Evolutionary conservation across 2,113 vertebrate species (phyloP).

Genomic region (pig (Sus scrofa)): DNA sequence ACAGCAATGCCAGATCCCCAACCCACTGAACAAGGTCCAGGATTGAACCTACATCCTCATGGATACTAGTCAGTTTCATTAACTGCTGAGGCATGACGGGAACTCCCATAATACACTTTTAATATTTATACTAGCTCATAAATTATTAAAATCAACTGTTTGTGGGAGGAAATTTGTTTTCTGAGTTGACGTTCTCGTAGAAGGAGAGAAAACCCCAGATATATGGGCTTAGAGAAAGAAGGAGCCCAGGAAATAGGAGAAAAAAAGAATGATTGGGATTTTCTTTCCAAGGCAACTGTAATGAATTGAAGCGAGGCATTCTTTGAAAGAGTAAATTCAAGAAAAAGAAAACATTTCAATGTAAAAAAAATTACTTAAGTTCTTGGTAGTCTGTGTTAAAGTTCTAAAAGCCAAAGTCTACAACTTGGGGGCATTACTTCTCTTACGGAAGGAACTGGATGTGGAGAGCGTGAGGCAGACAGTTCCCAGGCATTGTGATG

Average conservation of each 20-base stretch:
- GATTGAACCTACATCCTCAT: too few species aligned
- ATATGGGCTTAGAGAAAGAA: neutral
- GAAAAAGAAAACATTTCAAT: neutral
- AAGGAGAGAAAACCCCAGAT: neutral
- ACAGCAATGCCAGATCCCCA: too few species aligned
- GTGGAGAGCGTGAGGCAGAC: neutral
- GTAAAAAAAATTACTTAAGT: neutral
- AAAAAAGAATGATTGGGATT: neutral
- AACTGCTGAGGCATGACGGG: too few species aligned
- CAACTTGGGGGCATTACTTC: neutral
- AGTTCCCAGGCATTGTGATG: neutral
- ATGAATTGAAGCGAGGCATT: neutral
- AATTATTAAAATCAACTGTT: neutral
- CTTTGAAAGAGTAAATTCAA: neutral
- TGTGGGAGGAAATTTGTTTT: neutral
- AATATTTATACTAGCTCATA: neutral
- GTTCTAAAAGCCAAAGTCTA: neutral
- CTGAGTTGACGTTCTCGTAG: neutral
- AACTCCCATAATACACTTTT: neutral
- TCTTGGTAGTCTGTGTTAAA: neutral
- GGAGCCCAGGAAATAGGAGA: neutral
- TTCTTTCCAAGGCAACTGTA: neutral
- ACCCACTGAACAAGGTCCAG: too few species aligned
- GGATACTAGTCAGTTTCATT: too few species aligned
- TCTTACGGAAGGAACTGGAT: neutral